phyloP scores from a whole-genome alignment of 2,888 invertebrate species.

The Philhelius pedissequus region DNA sequence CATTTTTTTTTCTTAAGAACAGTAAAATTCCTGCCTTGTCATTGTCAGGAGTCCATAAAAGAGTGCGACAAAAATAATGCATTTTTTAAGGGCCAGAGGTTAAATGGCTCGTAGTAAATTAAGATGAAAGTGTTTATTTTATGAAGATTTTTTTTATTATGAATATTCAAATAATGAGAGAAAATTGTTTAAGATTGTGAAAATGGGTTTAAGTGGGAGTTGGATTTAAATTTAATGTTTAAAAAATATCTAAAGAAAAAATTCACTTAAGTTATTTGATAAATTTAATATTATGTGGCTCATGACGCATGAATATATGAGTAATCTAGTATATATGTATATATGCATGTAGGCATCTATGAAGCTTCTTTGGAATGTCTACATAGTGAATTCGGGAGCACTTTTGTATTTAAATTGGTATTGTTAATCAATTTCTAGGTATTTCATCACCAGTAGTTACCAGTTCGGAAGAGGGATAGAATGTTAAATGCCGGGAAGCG shows the following conservation, averaged over 20 bases:
- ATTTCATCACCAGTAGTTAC: too few species aligned
- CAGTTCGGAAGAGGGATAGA: too few species aligned
- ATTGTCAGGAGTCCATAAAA: neutral
- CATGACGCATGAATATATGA: neutral
- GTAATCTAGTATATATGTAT: too few species aligned
- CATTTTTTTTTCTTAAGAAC: neutral
- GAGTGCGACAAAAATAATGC: slow-evolving; percentile 52
- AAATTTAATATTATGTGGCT: too few species aligned
- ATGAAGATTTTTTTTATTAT: neutral
- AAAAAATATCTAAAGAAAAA: neutral
- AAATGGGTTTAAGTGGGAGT: slow-evolving; percentile 6
- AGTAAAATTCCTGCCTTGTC: neutral
- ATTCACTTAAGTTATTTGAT: neutral
- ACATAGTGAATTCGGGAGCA: too few species aligned
- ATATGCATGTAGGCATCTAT: too few species aligned
- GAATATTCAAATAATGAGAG: slow-evolving; percentile 10
- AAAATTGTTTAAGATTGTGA: slow-evolving; percentile 45
- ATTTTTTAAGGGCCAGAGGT: slow-evolving; percentile 38
- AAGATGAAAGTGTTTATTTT: slow-evolving; percentile 49
- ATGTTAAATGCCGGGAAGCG: too few species aligned
- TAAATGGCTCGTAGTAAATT: slow-evolving; percentile 66
- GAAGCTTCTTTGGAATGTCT: too few species aligned
- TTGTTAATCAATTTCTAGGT: too few species aligned
- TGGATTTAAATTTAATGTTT: neutral
- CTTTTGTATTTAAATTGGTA: too few species aligned